phyloP scores from a whole-genome alignment of 2,888 invertebrate species.

The Hirtodrosophila alboralis region DNA sequence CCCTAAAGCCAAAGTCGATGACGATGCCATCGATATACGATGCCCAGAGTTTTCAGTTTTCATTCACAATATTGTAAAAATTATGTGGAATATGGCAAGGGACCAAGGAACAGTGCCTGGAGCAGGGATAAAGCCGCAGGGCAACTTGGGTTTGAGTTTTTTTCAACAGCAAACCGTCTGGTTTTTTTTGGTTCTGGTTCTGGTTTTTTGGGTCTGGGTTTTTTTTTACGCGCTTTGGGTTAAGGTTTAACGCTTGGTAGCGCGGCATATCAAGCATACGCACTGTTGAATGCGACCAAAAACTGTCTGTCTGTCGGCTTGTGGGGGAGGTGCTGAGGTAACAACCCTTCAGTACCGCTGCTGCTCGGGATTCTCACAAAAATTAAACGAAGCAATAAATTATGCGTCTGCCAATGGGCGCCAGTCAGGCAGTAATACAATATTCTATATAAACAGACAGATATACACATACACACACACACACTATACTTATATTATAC shows the following conservation, averaged over 20 bases:
- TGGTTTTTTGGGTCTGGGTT: not conserved
- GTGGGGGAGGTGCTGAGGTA: slow-evolving; percentile 6
- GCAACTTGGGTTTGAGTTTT: slow-evolving; percentile 9
- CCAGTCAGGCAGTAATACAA: slow-evolving; percentile 36
- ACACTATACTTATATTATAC: slow-evolving; percentile 11
- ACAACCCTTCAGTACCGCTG: slow-evolving; percentile 39
- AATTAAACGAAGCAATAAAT: slow-evolving; percentile 75
- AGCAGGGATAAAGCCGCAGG: slow-evolving; percentile 15
- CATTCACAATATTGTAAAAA: slow-evolving; percentile 38
- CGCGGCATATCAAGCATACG: slow-evolving; percentile 63
- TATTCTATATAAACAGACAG: not conserved
- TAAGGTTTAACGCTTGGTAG: slow-evolving; percentile 47
- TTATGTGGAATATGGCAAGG: not conserved
- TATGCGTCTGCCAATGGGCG: slow-evolving; percentile 63
- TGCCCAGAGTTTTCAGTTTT: slow-evolving; percentile 13
- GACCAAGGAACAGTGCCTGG: not conserved
- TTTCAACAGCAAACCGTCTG: not conserved
- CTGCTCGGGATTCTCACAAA: slow-evolving; percentile 46
- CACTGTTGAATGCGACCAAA: slow-evolving; percentile 55
- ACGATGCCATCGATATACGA: slow-evolving; percentile 38
- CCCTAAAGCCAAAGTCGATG: slow-evolving; percentile 21
- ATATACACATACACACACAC: slow-evolving; percentile 2
- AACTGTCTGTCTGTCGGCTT: slow-evolving; percentile 2
- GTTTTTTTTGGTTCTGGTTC: not conserved
- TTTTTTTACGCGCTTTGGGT: not conserved